These are phyloP conservation scores for Xiphorhynchus elegans DNA, from an alignment of 2,113 vertebrate species.

Conservation along the genomic window DNA sequence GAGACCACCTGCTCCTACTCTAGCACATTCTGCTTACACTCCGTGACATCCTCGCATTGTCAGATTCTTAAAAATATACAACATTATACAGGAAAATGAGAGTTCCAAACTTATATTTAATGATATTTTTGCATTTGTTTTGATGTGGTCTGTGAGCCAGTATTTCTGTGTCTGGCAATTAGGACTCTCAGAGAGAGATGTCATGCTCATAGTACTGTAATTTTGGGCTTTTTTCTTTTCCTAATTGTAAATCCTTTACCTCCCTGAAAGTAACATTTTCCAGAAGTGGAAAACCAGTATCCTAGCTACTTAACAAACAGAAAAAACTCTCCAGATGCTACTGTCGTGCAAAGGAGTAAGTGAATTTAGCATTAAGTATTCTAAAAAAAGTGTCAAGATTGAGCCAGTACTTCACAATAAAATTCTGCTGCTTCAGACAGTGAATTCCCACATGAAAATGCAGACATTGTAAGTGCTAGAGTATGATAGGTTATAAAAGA, in stretches of 20 bases:
- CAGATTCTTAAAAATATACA: neutral
- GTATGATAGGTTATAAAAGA: neutral
- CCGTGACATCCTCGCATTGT: neutral
- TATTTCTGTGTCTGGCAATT: neutral
- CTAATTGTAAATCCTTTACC: neutral
- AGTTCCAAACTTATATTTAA: neutral
- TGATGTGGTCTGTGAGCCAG: neutral
- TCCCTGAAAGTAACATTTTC: slow-evolving; percentile 35
- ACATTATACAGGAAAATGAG: neutral
- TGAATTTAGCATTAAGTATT: neutral
- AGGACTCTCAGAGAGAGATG: neutral
- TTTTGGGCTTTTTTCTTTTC: neutral
- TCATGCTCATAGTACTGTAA: neutral
- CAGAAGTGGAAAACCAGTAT: slow-evolving; percentile 32
- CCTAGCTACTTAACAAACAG: neutral
- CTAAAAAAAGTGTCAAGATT: neutral
- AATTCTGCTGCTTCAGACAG: neutral
- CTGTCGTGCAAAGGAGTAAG: neutral
- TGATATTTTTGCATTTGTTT: neutral
- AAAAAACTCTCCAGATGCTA: slow-evolving; percentile 24
- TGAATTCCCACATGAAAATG: neutral
- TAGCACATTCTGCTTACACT: neutral
- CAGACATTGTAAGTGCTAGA: neutral
- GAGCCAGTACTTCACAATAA: neutral
- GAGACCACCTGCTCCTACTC: neutral